Conservation (phyloP, 2,113 vertebrate species). For the Lichenostomus cassidix region DNA sequence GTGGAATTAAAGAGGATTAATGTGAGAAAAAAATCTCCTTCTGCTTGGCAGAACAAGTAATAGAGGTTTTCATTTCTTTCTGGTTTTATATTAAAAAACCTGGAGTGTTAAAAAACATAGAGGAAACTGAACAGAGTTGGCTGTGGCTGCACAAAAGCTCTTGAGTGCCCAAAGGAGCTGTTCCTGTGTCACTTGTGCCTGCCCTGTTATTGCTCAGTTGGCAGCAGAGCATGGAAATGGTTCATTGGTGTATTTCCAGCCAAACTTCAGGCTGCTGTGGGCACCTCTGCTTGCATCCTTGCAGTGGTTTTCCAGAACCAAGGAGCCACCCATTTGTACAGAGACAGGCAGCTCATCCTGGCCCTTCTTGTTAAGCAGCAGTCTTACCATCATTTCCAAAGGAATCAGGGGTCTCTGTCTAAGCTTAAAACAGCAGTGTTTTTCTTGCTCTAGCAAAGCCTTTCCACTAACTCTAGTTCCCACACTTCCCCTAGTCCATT, state of each 20-base stretch:
- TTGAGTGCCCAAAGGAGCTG: background rate
- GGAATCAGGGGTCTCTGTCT: background rate
- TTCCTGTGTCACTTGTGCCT: background rate
- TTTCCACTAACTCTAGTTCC: slow-evolving; percentile 52
- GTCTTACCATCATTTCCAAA: background rate
- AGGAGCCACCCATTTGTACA: background rate
- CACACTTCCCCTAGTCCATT: slow-evolving; percentile 37
- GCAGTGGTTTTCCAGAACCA: background rate
- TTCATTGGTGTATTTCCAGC: rapidly evolving
- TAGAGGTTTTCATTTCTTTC: background rate
- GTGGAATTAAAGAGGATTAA: background rate
- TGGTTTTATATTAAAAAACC: background rate
- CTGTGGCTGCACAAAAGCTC: background rate
- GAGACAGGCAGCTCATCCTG: background rate
- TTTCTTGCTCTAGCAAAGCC: background rate
- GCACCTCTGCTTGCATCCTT: background rate
- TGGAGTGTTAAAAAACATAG: background rate
- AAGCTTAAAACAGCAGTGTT: background rate
- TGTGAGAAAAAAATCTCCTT: background rate
- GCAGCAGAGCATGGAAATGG: background rate
- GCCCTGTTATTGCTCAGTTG: background rate
- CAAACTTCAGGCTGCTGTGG: background rate
- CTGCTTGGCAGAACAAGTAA: background rate
- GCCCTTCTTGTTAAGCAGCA: background rate
- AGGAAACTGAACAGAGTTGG: background rate